Evolutionary conservation across 2,797 vertebrate genomes (phyloP).

Genomic region (Anas flavirostris): DNA sequence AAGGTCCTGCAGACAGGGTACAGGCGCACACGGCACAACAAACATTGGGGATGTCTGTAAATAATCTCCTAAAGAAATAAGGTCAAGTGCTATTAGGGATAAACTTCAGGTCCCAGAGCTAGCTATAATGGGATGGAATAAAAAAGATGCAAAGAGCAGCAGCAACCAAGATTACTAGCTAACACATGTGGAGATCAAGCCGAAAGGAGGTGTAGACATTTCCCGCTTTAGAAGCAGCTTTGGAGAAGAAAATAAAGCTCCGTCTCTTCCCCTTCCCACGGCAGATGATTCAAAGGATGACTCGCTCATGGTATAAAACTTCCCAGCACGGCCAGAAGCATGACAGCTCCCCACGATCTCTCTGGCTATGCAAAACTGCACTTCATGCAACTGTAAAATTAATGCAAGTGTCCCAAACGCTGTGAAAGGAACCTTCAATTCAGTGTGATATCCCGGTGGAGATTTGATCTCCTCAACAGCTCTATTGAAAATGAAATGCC

Average conservation of each 20-base stretch:
- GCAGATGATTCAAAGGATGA: not conserved
- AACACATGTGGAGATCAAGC: constrained; percentile 9
- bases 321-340: not conserved
- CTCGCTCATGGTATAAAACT: not conserved
- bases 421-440: not conserved
- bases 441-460: not conserved
- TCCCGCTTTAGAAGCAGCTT: constrained; percentile 35
- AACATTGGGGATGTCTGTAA: not conserved
- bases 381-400: not conserved
- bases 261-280: not conserved
- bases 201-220: constrained; percentile 31
- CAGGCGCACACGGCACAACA: not conserved
- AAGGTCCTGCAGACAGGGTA: not conserved
- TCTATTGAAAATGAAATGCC: not conserved
- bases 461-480: not conserved
- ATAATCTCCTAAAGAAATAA: not conserved
- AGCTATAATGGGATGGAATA: not conserved
- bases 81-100: not conserved
- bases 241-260: constrained; percentile 17
- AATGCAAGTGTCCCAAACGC: not conserved
- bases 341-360: not conserved
- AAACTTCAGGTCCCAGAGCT: not conserved
- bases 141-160: constrained; percentile 4
- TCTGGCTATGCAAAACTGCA: rapidly evolving
- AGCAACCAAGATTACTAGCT: not conserved